Percentiles rank a stretch among this genome's conserved stretches.
These are phyloP conservation scores for Heliconius ethilla DNA, from an alignment of 2,888 invertebrate species.

Conservation along the genomic window DNA sequence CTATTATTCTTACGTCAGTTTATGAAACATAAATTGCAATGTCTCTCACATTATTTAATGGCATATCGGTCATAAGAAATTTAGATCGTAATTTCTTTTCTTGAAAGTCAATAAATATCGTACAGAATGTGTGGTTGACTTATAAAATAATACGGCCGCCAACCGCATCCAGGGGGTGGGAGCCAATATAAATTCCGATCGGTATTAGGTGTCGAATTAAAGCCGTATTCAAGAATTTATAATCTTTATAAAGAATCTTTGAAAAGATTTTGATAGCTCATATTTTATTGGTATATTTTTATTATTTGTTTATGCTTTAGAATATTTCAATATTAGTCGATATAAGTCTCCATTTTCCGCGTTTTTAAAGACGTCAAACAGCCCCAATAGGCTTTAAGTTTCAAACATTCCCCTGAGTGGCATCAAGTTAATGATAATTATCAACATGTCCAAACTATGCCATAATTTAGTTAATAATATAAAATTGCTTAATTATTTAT, in stretches of 20 bases:
- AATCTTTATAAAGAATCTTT: slow-evolving; percentile 13
- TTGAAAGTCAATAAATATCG: slow-evolving; percentile 27
- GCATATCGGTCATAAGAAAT: slow-evolving; percentile 12
- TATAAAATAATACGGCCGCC: slow-evolving; percentile 52
- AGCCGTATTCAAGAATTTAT: slow-evolving; percentile 29
- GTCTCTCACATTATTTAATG: neutral
- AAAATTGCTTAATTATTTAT: neutral
- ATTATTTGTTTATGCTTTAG: neutral
- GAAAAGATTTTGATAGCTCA: neutral
- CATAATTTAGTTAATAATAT: neutral
- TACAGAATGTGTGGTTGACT: slow-evolving; percentile 52
- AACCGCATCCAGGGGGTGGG: slow-evolving; percentile 42
- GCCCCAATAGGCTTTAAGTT: neutral
- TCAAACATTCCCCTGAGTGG: too few relatives aligned
- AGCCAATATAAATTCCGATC: slow-evolving; percentile 51
- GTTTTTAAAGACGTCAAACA: neutral
- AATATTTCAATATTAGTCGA: neutral
- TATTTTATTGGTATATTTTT: neutral
- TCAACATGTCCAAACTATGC: neutral
- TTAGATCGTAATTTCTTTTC: slow-evolving; percentile 18
- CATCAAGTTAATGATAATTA: neutral
- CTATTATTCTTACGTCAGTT: neutral
- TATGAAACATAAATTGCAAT: neutral
- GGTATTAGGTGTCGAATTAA: slow-evolving; percentile 45
- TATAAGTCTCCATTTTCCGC: neutral